Conservation (phyloP, 2,113 vertebrate species). For the Oenanthe oenanthe region DNA sequence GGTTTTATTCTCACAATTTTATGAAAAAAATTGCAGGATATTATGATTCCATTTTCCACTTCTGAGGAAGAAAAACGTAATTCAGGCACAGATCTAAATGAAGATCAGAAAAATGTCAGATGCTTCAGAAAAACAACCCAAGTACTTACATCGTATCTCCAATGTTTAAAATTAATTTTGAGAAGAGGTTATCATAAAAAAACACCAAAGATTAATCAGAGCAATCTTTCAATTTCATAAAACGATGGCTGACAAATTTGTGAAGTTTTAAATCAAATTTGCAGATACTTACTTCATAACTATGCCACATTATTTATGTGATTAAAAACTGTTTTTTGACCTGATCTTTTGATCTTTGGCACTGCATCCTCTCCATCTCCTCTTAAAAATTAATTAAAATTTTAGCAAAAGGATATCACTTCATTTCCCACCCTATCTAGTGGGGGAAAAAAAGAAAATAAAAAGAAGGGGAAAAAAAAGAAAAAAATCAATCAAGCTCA, state of each 20-base stretch:
- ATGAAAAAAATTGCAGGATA: background rate
- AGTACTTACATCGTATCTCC: background rate
- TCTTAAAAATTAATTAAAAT: slow-evolving; percentile 94
- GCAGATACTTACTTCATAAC: slow-evolving; percentile 80
- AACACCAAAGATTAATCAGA: slow-evolving; percentile 63
- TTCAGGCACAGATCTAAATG: background rate
- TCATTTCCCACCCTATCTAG: slow-evolving; percentile 80
- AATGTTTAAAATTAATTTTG: background rate
- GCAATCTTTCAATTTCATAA: slow-evolving; percentile 66
- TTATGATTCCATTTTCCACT: background rate
- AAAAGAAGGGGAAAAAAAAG: background rate
- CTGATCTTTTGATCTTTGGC: slow-evolving; percentile 92
- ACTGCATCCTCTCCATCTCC: slow-evolving; percentile 90
- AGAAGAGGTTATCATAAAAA: slow-evolving; percentile 20
- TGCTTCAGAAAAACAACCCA: background rate
- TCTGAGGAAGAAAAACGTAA: background rate
- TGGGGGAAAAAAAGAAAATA: background rate
- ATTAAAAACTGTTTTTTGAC: slow-evolving; percentile 97
- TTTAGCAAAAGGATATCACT: slow-evolving; percentile 83
- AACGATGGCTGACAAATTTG: slow-evolving; percentile 80
- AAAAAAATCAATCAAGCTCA: slow-evolving; percentile 82
- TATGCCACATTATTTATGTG: slow-evolving; percentile 85
- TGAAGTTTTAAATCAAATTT: slow-evolving; percentile 83
- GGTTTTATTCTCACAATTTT: background rate
- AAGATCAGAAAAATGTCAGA: background rate